Percentiles rank a stretch among this genome's conserved stretches.
phyloP scores from a whole-genome alignment of 2,797 vertebrate species.

The Lacerta bilineata region DNA sequence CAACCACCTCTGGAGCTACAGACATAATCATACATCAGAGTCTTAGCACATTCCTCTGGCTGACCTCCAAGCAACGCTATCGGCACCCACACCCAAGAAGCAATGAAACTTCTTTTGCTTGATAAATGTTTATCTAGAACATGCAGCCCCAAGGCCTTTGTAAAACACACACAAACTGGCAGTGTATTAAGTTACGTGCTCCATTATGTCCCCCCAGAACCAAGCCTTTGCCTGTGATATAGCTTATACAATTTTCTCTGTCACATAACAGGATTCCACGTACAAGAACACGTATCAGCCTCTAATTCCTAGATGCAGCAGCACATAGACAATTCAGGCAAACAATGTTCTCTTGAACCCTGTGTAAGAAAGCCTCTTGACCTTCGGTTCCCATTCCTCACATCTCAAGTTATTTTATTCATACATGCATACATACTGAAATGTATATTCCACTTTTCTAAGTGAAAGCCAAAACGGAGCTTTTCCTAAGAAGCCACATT shows the following conservation, averaged over 20 bases:
- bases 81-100: slow-evolving; percentile 23
- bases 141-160: slow-evolving; percentile 27
- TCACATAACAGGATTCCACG: neutral
- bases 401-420: neutral
- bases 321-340: no score
- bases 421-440: neutral
- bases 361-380: neutral
- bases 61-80: slow-evolving; percentile 32
- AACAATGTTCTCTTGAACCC: neutral
- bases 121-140: slow-evolving; percentile 53
- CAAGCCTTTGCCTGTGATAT: neutral
- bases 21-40: neutral
- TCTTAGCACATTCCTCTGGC: slow-evolving; percentile 46
- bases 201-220: neutral
- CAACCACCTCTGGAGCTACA: neutral
- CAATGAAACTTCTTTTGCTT: slow-evolving; percentile 43
- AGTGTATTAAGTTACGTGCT: slow-evolving; percentile 5
- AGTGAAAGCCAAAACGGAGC: neutral
- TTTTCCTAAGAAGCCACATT: neutral
- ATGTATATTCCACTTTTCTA: neutral
- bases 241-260: neutral
- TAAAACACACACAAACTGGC: neutral
- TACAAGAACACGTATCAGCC: neutral
- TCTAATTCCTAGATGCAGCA: neutral
- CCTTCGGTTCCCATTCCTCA: neutral